Evolutionary conservation across 2,113 vertebrate species (phyloP).

Genomic region (Chroicocephalus ridibundus): DNA sequence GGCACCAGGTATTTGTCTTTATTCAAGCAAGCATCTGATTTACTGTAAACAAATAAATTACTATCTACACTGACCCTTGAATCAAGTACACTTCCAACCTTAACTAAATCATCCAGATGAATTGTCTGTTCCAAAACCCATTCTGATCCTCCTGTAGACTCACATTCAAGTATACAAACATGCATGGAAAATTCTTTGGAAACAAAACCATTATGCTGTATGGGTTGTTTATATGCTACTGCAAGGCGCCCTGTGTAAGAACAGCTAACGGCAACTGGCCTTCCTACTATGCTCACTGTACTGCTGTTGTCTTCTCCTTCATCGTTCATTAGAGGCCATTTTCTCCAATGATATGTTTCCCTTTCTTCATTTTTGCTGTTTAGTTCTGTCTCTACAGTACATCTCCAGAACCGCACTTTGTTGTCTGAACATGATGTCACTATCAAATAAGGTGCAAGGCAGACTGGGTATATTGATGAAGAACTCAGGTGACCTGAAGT

Average conservation of each 20-base stretch:
- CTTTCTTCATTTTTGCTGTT: conserved; percentile 57
- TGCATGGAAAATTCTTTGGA: conserved; percentile 96
- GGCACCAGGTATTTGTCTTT: conserved; percentile 85
- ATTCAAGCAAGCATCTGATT: conserved; percentile 88
- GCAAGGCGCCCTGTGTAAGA: conserved; percentile 96
- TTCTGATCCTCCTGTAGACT: conserved; percentile 97
- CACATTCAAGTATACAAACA: conserved; percentile 97
- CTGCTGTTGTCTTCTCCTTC: conserved; percentile 91
- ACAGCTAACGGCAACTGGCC: conserved; percentile 95
- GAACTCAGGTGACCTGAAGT: conserved; percentile 93
- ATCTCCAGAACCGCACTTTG: conserved; percentile 93
- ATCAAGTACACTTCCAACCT: conserved; percentile 87
- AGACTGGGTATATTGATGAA: conserved; percentile 98
- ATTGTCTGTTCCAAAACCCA: conserved; percentile 98
- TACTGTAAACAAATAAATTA: conserved; percentile 97
- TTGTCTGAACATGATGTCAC: conserved; percentile 97
- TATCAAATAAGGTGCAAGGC: conserved; percentile 94
- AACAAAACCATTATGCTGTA: conserved; percentile 77
- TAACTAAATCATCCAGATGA: conserved; percentile 91
- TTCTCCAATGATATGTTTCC: conserved; percentile 86
- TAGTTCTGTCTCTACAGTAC: conserved; percentile 78
- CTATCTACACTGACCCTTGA: conserved; percentile 94
- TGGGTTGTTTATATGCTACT: conserved; percentile 90
- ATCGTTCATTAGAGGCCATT: conserved; percentile 94
- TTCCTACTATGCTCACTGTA: conserved; percentile 86